Base-by-base conservation (phyloP, 2,797 vertebrate genomes). In the Psittacula derbiana region DNA sequence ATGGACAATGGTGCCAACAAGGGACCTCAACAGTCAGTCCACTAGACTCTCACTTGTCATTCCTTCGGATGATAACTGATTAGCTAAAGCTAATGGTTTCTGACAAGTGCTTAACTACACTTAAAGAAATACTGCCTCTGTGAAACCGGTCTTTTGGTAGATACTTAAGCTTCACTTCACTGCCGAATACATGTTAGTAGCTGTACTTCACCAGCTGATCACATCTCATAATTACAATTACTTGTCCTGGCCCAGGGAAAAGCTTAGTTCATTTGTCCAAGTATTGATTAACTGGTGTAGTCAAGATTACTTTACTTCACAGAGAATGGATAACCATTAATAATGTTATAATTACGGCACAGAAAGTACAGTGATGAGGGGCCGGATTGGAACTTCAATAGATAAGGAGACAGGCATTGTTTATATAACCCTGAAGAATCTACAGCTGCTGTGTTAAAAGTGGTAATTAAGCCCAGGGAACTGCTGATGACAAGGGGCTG, bases 231-330 rank as follows among this genome's bases (percentile, higher is more conserved):
- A 94, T 94, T 97, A 61, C 79, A 96, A 89, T 93, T 92, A 85
- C 66, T 87, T 93, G 16, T 94, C 49, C 75, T 87, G 93, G 86
- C 88, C 46, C 53, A 85, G 73, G 75, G 69, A 93, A 86, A 95
- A 96, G 53, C 85, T 89, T 75, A 75, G 64, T 95, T 95, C 69
- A 75, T 93, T 76, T 58, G 53, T 73, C 86, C 80, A 92, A 80
- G 75, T 94, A 96, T 95, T 95, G 97, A 97, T 96, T 97, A 95
- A 70, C 60, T 93, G 94, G 53, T 88, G 92, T 84, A 95, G 67
- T 95, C 92, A 93, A 89, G 80, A 96, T 96, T 96, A 81, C 55
- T 90, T 95, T 94, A 79, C 91, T 92, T 93, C 83, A 87, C 86
- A 38, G 90, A 67, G 64, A 18, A 57, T 57, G 11, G n/a, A 79